Evolutionary conservation across 1,140 invertebrate genomes (phyloP), one percentile per base, ranked within the genome.

Genomic region (Saccostrea echinata): DNA sequence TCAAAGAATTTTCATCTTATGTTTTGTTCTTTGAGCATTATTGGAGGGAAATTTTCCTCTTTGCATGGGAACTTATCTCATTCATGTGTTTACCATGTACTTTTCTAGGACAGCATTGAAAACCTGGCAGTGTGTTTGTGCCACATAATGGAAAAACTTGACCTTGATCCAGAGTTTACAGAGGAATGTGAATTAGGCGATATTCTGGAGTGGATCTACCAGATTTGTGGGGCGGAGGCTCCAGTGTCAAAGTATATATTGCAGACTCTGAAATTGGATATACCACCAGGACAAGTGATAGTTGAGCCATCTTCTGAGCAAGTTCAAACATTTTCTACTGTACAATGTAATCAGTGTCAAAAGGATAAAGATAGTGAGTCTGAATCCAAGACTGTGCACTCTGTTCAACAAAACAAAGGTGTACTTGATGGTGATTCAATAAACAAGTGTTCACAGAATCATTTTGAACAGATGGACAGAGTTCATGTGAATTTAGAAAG

Each of bases 161-260:
- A 76, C 2, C 8, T 16, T 30, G 68, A 76, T 76, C 68, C 68
- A 13, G 68, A 76, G 11, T 76, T 27, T 76, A 76, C 68, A 33
- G 68, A 76, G 27, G 68, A 76, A 16, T 76, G 68, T 35, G 68
- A 76, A 3, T 76, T 76, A 1, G 68, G 68, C 13, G 68, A 76
- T 33, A 33, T 76, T 76, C 68, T 76, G 30, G 68, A 76, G 68
- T 76, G 68, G 68, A 76, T 76, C 68, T 76, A 76, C 30, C 68
- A 76, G 27, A 33, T 76, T 16, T 76, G 68, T 76, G 68, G 68
- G 30, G 30, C 27, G 30, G 68, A 76, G 27, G 30, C 30, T 27
- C 68, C 11, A 76, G 27, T 76, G 24, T 76, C 68, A 76, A 24
- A 76, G 9, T 13, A 30, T 16, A 76, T 76, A 76, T 27, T 76